phyloP scores from a whole-genome alignment of 2,113 vertebrate species.

The Notarius lentiginosus region DNA sequence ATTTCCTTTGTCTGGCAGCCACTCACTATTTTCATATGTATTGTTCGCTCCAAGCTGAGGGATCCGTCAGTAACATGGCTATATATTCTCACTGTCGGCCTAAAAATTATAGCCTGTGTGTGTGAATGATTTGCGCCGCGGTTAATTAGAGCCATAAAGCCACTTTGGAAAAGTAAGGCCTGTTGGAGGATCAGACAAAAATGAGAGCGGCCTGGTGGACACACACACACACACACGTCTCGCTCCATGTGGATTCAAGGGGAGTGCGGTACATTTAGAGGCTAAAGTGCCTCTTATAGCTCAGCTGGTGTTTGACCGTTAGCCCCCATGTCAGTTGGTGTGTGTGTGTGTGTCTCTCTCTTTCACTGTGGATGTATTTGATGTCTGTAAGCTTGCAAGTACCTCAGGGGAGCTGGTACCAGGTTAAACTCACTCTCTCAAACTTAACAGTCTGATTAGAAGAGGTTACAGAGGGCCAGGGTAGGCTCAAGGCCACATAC shows the following conservation, averaged over 20 bases:
- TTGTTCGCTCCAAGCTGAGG: slow-evolving; percentile 17
- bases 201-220: slow-evolving; percentile 6
- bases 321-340: slow-evolving; percentile 40
- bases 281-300: slow-evolving; percentile 58
- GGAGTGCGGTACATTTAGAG: slow-evolving; percentile 57
- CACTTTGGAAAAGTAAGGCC: slow-evolving; percentile 64
- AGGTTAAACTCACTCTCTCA: slow-evolving; percentile 58
- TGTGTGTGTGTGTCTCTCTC: slow-evolving; percentile 45
- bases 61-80: slow-evolving; percentile 25
- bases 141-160: slow-evolving; percentile 71
- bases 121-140: slow-evolving; percentile 66
- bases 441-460: slow-evolving; percentile 54
- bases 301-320: slow-evolving; percentile 53
- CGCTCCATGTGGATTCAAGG: slow-evolving; percentile 45
- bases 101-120: slow-evolving; percentile 44
- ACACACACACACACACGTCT: slow-evolving; percentile 44
- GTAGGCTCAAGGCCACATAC: slow-evolving; percentile 38
- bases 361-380: slow-evolving; percentile 45
- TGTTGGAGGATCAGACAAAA: slow-evolving; percentile 64
- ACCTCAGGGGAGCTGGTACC: slow-evolving; percentile 55
- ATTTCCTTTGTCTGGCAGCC: slow-evolving; percentile 14
- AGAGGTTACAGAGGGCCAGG: slow-evolving; percentile 33
- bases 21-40: slow-evolving; percentile 24
- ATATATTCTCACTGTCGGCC: slow-evolving; percentile 42
- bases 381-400: slow-evolving; percentile 32